Base-by-base conservation (phyloP, 2,888 invertebrate genomes). In the Zaprionus lineosus region DNA sequence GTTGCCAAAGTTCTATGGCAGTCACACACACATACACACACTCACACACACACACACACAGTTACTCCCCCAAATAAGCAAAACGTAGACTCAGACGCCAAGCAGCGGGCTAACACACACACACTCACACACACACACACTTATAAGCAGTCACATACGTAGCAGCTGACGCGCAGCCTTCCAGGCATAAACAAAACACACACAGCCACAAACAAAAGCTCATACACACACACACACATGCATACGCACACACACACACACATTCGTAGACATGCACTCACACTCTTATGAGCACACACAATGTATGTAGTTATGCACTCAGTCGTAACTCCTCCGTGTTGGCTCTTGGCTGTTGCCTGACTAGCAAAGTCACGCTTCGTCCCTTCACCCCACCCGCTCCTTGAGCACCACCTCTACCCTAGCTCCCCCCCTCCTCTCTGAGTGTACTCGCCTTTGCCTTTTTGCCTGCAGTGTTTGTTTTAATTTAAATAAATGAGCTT, bases 401-500 rank as follows among this genome's bases (percentile, higher is more conserved):
- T 9, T 5, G 7, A 9, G 28, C 48, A 8, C 31, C 15, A 1
- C n/a, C 5, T 7, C 1, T 46, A 16, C 9, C 12, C 16, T 51
- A 2, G 3, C 28, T 26, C 33, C 8, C 3, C 8, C 14, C 12
- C 15, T 43, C 18, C 31, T 15, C 18, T 15, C 39, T 31, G n/a
- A n/a, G n/a, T n/a, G n/a, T n/a, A 7, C 58, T 34, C 36, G 50
- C 12, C 52, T 60, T 67, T 64, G 74, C 58, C 70, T 66, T 73
- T 66, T 58, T 70, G 70, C 65, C 78, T 74, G 67, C 82, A 79
- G 82, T 86, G 87, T 86, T 86, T 86, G 86, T 79, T 86, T 87
- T 87, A 84, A 86, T 86, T 86, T 87, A 87, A 86, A 86, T 87
- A 86, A 86, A 87, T 87, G 86, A 86, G 87, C 87, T 87, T 84